Percentiles rank a stretch among this genome's conserved stretches.
phyloP scores from a whole-genome alignment of 2,797 vertebrate species.

The Phyllotis vaccarum region DNA sequence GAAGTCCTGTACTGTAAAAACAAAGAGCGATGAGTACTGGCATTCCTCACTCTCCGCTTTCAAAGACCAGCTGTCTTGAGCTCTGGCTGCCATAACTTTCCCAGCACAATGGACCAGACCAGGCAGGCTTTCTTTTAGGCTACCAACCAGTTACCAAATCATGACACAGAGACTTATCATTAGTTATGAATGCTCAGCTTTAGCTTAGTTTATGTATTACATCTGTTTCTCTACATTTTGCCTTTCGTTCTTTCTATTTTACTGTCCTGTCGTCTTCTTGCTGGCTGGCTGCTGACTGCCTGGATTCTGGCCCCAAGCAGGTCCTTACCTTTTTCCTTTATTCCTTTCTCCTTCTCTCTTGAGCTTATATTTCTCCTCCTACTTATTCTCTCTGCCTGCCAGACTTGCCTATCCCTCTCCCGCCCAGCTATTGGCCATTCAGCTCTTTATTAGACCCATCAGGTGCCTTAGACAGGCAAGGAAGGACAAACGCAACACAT shows the following conservation, averaged over 20 bases:
- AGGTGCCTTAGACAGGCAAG: background rate
- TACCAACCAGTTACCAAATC: background rate
- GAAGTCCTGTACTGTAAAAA: background rate
- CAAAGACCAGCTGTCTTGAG: background rate
- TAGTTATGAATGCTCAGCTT: no score
- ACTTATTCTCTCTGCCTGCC: no score
- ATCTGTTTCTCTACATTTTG: background rate
- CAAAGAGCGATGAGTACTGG: background rate
- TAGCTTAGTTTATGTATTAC: no score
- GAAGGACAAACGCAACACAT: no score
- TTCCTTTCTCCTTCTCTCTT: background rate
- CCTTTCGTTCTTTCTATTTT: no score
- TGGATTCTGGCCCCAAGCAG: background rate
- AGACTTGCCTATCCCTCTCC: no score
- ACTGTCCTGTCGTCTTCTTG: no score
- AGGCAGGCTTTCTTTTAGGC: background rate
- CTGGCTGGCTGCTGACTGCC: background rate
- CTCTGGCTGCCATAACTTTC: background rate
- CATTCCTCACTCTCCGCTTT: background rate
- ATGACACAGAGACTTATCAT: no score
- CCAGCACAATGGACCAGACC: background rate
- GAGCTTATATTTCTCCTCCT: no score
- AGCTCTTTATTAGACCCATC: no score
- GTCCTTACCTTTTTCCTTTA: background rate
- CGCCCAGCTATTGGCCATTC: no score